Evolutionary conservation across 1,140 invertebrate species (phyloP).

Genomic region (Heliconius melpomene): DNA sequence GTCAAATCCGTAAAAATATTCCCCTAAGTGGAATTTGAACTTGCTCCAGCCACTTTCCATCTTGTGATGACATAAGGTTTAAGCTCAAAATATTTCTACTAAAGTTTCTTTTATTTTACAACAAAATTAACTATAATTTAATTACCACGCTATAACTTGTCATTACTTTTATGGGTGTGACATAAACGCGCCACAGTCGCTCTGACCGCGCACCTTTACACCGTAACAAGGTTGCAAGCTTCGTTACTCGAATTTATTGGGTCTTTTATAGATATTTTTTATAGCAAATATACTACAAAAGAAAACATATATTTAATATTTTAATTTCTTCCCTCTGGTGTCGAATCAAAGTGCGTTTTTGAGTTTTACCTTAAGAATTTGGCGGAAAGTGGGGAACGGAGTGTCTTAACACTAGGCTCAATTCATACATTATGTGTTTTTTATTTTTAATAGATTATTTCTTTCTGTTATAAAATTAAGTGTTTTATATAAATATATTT

Average conservation of each 20-base stretch:
- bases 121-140: neutral
- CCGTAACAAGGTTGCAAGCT: neutral
- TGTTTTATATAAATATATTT: too few relatives aligned
- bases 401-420: too few relatives aligned
- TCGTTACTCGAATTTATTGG: neutral
- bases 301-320: neutral
- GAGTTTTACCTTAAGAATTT: too few relatives aligned
- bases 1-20: too few relatives aligned
- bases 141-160: neutral
- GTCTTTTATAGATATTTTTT: neutral
- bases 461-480: too few relatives aligned
- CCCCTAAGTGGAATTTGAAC: too few relatives aligned
- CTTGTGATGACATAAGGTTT: too few relatives aligned
- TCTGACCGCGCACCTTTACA: neutral
- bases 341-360: too few relatives aligned
- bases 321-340: neutral
- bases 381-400: too few relatives aligned
- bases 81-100: neutral
- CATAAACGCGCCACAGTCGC: neutral
- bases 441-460: too few relatives aligned
- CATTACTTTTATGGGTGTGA: neutral
- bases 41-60: too few relatives aligned
- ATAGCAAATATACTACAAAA: neutral
- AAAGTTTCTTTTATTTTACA: neutral
- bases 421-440: too few relatives aligned